phyloP scores from a whole-genome alignment of 2,888 invertebrate species.

The Harpalus rufipes region DNA sequence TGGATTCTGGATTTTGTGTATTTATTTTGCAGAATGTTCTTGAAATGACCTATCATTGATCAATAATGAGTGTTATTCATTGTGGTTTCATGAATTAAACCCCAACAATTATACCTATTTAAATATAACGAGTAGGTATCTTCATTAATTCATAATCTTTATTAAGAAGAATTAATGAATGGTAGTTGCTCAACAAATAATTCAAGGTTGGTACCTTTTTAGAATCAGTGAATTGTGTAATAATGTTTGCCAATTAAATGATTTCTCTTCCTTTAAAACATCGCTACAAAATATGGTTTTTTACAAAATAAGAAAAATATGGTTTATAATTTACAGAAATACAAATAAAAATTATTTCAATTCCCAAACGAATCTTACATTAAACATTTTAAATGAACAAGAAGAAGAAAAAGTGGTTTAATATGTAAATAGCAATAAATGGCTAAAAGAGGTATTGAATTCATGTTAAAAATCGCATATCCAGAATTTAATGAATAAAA shows the following conservation, averaged over 20 bases:
- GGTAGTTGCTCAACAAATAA: constrained; percentile 13
- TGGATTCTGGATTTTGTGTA: too few relatives aligned
- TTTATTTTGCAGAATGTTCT: neutral
- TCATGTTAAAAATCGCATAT: too few relatives aligned
- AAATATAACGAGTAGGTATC: constrained; percentile 9
- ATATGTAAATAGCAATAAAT: too few relatives aligned
- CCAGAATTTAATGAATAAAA: too few relatives aligned
- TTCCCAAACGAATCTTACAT: too few relatives aligned
- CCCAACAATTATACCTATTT: neutral
- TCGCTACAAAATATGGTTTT: neutral
- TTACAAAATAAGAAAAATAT: too few relatives aligned
- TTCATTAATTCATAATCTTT: constrained; percentile 5
- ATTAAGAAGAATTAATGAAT: neutral
- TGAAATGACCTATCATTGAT: neutral
- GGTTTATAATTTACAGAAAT: too few relatives aligned
- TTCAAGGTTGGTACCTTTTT: constrained; percentile 26
- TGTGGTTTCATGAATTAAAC: neutral
- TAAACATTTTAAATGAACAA: too few relatives aligned
- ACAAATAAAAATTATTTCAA: too few relatives aligned
- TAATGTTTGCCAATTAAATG: neutral
- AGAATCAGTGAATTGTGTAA: neutral
- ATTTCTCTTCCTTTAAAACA: neutral
- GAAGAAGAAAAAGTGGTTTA: too few relatives aligned
- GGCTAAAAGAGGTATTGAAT: too few relatives aligned
- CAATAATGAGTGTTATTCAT: neutral